Evolutionary conservation across 2,888 invertebrate genomes (phyloP), one percentile per base, ranked within the genome.

Genomic region (Junonia oenone): DNA sequence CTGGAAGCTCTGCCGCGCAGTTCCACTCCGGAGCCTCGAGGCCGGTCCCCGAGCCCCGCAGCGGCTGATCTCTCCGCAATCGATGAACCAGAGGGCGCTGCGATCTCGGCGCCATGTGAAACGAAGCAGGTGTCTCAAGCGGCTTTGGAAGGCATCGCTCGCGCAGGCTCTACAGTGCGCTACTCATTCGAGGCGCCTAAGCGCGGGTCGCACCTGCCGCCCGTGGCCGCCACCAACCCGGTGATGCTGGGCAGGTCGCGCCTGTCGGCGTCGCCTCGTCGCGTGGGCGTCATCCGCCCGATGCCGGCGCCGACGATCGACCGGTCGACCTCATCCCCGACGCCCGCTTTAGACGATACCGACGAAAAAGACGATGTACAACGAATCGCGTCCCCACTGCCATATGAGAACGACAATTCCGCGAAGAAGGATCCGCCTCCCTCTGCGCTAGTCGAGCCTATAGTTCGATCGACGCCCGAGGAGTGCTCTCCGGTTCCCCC

Each of bases 131-230:
- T 92, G 68, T 91, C 93, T 6, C 91, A 91, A 67, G 81, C 89
- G n/a, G 92, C 94, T 8, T 78, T 93, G 49, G 93, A 93, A 48
- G 72, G 93, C 67, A 94, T 94, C 68, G 91, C 93, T 29, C 93
- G 92, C 75, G 94, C 93, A 55, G 93, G 94, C n/a, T 91, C 91
- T 53, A 92, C 93, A 14, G 89, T 93, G 67, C 92, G 93, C 59
- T 94, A 92, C 73, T 88, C 90, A 55, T 93, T 94, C 71, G 82
- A 81, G 51, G 83, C 85, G 29, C 79, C 81, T 35, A 72, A 74
- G 38, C 69, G 54, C 17, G 80, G 75, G 11, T 74, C 81, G 5
- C 88, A 82, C 68, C 71, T 83, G 63, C 88, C 88, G 50, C 79
- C 85, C 57, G 74, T 84, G 45, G 74, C 79, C 50, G 86, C 87